These are phyloP conservation scores for Hecatera dysodea DNA, from an alignment of 2,888 invertebrate species.

Conservation along the genomic window DNA sequence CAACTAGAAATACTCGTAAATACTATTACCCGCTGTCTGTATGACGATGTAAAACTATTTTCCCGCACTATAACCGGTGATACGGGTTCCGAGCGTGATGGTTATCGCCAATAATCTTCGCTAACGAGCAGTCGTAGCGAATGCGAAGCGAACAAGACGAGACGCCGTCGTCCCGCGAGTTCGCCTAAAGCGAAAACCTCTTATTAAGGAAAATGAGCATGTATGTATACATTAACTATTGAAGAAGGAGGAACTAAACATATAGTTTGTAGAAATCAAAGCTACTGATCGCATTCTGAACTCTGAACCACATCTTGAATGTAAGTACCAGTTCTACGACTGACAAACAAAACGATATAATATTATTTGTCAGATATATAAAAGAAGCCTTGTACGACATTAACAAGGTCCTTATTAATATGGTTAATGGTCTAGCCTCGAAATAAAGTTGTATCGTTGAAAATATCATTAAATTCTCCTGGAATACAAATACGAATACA, in stretches of 20 bases:
- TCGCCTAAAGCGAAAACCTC: background rate
- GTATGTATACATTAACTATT: background rate
- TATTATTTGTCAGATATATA: too few species aligned
- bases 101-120: conserved; percentile 33
- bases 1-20: background rate
- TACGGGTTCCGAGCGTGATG: background rate
- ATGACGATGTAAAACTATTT: conserved; percentile 29
- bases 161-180: background rate
- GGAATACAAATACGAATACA: background rate
- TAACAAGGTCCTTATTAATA: background rate
- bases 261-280: background rate
- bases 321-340: too few species aligned
- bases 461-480: background rate
- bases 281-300: background rate
- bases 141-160: conserved; percentile 1
- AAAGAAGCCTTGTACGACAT: background rate
- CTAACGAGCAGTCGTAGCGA: conserved; percentile 2
- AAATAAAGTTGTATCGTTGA: background rate
- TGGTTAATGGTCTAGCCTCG: background rate
- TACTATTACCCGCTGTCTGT: background rate
- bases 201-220: conserved; percentile 7
- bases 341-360: too few species aligned
- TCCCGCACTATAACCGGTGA: background rate
- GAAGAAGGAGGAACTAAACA: background rate
- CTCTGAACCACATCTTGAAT: too few species aligned